phyloP scores from a whole-genome alignment of 2,888 invertebrate species.

The Amorpha juglandis region DNA sequence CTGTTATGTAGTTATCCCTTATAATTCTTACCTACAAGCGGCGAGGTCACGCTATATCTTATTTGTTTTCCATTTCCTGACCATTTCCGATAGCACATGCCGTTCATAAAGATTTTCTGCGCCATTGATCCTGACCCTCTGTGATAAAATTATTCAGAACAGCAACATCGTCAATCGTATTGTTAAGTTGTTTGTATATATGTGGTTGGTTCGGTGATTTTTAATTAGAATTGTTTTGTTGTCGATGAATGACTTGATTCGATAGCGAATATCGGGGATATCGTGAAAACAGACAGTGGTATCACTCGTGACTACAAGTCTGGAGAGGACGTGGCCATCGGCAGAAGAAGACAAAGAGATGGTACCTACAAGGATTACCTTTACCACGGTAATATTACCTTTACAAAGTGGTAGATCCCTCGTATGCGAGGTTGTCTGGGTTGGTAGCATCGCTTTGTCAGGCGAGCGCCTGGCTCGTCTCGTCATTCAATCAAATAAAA shows the following conservation, averaged over 20 bases:
- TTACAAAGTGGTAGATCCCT: no score
- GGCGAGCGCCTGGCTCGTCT: no score
- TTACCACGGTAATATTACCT: no score
- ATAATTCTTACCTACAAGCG: conserved; percentile 22
- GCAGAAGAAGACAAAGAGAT: no score
- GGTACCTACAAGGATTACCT: no score
- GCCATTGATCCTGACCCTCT: conserved; percentile 61
- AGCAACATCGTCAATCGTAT: conserved; percentile 23
- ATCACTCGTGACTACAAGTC: no score
- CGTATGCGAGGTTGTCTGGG: no score
- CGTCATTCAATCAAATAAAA: no score
- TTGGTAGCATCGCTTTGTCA: no score
- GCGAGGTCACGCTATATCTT: conserved; percentile 45
- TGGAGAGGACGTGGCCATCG: no score
- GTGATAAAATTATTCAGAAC: conserved; percentile 62
- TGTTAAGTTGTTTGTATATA: neutral
- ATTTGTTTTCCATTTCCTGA: conserved; percentile 58
- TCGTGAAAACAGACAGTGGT: no score
- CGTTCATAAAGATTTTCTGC: conserved; percentile 66
- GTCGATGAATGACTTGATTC: neutral
- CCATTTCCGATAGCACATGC: conserved; percentile 45
- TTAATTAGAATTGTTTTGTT: neutral
- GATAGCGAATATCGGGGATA: no score
- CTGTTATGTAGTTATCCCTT: conserved; percentile 21
- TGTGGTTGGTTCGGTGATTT: neutral